A percentile compares a stretch with the other conserved stretches of the same genome.
These are phyloP conservation scores for Platerodrilus igneus DNA, from an alignment of 2,888 invertebrate species.

Conservation along the genomic window DNA sequence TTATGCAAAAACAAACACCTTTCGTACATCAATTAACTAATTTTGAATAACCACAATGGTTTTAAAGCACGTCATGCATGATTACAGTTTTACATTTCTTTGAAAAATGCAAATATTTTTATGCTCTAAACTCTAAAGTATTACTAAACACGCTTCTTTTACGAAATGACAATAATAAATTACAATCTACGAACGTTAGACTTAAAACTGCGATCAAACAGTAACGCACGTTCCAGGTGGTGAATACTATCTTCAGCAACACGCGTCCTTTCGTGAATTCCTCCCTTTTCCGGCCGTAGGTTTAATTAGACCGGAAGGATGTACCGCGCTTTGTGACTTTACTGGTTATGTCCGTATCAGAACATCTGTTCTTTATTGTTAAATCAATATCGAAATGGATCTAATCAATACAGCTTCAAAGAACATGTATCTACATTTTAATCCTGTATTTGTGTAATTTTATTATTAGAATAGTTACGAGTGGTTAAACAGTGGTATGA, in stretches of 20 bases:
- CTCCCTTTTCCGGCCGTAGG: slow-evolving; percentile 23
- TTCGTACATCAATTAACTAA: too few relatives aligned
- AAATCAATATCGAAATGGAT: not conserved
- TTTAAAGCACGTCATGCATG: too few relatives aligned
- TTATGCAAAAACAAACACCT: too few relatives aligned
- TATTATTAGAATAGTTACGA: slow-evolving; percentile 1
- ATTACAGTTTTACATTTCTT: too few relatives aligned
- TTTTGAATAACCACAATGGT: too few relatives aligned
- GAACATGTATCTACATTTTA: not conserved
- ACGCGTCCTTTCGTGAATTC: slow-evolving; percentile 22
- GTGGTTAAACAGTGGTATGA: slow-evolving; percentile 6
- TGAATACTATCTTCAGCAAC: slow-evolving; percentile 13
- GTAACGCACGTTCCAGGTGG: slow-evolving; percentile 19
- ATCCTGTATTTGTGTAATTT: slow-evolving; percentile 10
- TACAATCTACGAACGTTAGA: too few relatives aligned
- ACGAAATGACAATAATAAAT: too few relatives aligned
- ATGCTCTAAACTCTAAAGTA: too few relatives aligned
- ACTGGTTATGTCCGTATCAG: slow-evolving; percentile 24
- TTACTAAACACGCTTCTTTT: too few relatives aligned
- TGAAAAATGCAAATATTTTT: too few relatives aligned
- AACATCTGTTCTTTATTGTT: slow-evolving; percentile 21
- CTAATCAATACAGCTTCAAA: not conserved
- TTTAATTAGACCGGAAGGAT: slow-evolving; percentile 33
- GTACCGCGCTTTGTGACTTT: slow-evolving; percentile 29
- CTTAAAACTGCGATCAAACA: too few relatives aligned